phyloP scores from a whole-genome alignment of 2,888 invertebrate species.

The Cephus pulcher region DNA sequence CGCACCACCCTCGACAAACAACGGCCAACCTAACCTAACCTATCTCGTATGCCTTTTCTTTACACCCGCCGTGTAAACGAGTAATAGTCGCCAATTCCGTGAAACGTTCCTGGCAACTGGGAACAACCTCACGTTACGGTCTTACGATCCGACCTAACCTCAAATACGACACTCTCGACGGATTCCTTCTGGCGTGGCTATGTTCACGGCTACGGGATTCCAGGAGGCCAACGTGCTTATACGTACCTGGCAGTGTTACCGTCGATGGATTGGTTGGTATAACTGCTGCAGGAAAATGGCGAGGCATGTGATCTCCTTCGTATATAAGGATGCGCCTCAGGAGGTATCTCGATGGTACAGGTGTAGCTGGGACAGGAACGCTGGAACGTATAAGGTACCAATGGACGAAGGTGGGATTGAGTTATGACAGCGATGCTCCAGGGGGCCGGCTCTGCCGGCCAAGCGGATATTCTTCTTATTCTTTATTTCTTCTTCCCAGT shows the following conservation, averaged over 20 bases:
- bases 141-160: neutral
- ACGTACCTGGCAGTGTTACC: neutral
- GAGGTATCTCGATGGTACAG: slow-evolving; percentile 15
- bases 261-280: neutral
- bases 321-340: neutral
- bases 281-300: slow-evolving; percentile 7
- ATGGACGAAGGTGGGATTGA: slow-evolving; percentile 65
- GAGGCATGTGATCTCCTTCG: neutral
- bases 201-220: neutral
- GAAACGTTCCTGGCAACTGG: slow-evolving; percentile 19
- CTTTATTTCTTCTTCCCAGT: slow-evolving; percentile 56
- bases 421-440: slow-evolving; percentile 67
- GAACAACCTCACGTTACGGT: neutral
- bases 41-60: neutral
- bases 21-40: slow-evolving; percentile 1
- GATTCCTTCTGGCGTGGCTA: neutral
- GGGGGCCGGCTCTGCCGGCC: slow-evolving; percentile 61
- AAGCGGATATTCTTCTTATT: slow-evolving; percentile 64
- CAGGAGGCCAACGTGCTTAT: neutral
- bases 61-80: slow-evolving; percentile 11
- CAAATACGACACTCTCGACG: neutral
- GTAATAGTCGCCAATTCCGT: slow-evolving; percentile 6
- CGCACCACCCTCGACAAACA: slow-evolving; percentile 39
- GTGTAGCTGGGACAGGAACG: slow-evolving; percentile 8
- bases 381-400: slow-evolving; percentile 30